A percentile compares a stretch with the other conserved stretches of the same genome.
phyloP scores from a whole-genome alignment of 30 jellyfish, hydroid and myxozoan genomes.

The Hydractinia symbiolongicarpus region DNA sequence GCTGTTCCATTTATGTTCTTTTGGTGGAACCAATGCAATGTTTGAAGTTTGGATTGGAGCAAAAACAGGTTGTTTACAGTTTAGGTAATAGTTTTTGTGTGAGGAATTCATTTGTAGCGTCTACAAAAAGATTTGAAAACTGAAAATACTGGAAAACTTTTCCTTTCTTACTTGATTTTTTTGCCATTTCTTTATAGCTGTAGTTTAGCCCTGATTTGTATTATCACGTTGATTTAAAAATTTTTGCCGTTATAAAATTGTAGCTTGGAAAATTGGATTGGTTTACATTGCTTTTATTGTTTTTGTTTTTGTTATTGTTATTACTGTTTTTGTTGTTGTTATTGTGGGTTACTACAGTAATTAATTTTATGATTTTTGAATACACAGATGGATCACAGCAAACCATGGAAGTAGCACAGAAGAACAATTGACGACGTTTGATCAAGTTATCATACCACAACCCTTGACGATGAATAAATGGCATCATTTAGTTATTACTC shows the following conservation, averaged over 20 bases:
- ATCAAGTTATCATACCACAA: slow-evolving; percentile 75
- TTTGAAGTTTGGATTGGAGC: slow-evolving; percentile 93
- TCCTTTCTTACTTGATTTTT: too few relatives aligned
- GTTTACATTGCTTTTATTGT: background rate
- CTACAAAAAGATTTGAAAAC: too few relatives aligned
- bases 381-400: slow-evolving; percentile 72
- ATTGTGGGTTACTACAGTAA: background rate
- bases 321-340: background rate
- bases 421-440: slow-evolving; percentile 66
- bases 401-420: slow-evolving; percentile 48
- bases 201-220: background rate
- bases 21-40: slow-evolving; percentile 76
- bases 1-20: slow-evolving; percentile 67
- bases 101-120: background rate
- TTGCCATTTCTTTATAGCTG: background rate
- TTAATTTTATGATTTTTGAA: background rate
- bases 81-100: slow-evolving; percentile 43
- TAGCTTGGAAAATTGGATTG: background rate
- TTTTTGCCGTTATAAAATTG: background rate
- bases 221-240: background rate
- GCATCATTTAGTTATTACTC: slow-evolving; percentile 80
- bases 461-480: slow-evolving; percentile 49
- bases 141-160: too few relatives aligned
- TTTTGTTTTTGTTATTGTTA: background rate
- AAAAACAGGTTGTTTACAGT: slow-evolving; percentile 61